Conservation (phyloP, 2,113 vertebrate genomes). For the human (Homo sapiens) region GRCh38 chr7:94906501-94907000, state of each 20-base stretch:
- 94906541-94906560: neutral
- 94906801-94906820: slow-evolving; percentile 25
- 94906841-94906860: neutral
- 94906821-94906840: neutral
- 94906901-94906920: neutral
- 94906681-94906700: neutral
- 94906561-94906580: slow-evolving; percentile 19
- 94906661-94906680: neutral
- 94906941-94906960: neutral
- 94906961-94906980: neutral
- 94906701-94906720: neutral
- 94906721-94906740: neutral
- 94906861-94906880: slow-evolving; percentile 7
- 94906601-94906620: neutral
- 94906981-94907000: neutral
- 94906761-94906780: neutral
- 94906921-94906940: neutral
- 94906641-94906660: neutral
- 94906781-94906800: slow-evolving; percentile 2
- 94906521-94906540: neutral
- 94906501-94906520: neutral
- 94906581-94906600: neutral
- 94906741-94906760: neutral
- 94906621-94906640: neutral
- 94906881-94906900: neutral